A percentile compares a stretch with the other conserved stretches of the same genome.
phyloP scores from a whole-genome alignment of 2,888 invertebrate genomes.

The Eledona agricola region DNA sequence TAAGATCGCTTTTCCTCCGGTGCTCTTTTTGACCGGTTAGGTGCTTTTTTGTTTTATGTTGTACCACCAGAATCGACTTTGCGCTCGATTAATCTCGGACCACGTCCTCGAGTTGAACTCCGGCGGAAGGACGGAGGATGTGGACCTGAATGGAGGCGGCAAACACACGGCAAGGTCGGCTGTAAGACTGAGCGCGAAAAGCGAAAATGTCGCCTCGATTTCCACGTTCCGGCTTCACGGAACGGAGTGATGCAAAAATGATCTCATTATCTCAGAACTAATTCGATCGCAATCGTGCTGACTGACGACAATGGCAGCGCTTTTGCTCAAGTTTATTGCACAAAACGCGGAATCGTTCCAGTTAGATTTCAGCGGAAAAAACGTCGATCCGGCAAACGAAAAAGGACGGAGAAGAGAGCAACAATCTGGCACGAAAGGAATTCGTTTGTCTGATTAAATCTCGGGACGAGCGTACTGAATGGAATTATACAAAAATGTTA shows the following conservation, averaged over 20 bases:
- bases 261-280: conserved; percentile 38
- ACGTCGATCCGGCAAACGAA: conserved; percentile 5
- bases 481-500: too few species aligned
- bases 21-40: conserved; percentile 56
- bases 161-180: conserved; percentile 39
- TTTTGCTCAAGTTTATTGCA: conserved; percentile 24
- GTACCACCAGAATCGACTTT: conserved; percentile 44
- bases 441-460: too few species aligned
- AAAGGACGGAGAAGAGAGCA: conserved; percentile 4
- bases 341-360: conserved; percentile 33
- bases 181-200: conserved; percentile 31
- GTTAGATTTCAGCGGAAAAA: conserved; percentile 25
- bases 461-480: too few species aligned
- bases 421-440: neutral
- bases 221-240: conserved; percentile 24
- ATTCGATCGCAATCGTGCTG: conserved; percentile 35
- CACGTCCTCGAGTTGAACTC: conserved; percentile 17
- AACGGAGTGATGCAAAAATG: conserved; percentile 40
- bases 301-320: conserved; percentile 16
- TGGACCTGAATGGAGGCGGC: conserved; percentile 36
- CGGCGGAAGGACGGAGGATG: too few species aligned
- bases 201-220: conserved; percentile 7
- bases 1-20: conserved; percentile 39
- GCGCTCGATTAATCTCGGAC: conserved; percentile 31
- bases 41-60: conserved; percentile 41